These are phyloP conservation scores for Canis aureus DNA, from an alignment of 2,113 vertebrate species.

Conservation along the genomic window DNA sequence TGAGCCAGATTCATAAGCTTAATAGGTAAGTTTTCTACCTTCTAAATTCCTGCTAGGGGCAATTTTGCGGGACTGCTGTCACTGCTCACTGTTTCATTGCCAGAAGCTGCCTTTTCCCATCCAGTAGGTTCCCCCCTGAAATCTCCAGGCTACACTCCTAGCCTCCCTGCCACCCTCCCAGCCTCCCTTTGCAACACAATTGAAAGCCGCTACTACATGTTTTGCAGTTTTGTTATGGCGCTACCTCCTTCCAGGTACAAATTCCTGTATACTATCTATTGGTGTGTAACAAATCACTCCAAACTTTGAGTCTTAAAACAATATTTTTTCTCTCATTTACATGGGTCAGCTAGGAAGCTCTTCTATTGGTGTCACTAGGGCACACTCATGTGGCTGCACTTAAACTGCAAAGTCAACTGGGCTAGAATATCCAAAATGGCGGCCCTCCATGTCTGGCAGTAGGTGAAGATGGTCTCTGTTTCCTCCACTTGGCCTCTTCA, in stretches of 20 bases:
- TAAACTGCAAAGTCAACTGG: neutral
- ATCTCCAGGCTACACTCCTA: too few relatives aligned
- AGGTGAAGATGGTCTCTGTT: neutral
- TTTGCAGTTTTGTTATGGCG: neutral
- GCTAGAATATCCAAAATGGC: neutral
- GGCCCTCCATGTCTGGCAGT: neutral
- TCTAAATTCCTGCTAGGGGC: neutral
- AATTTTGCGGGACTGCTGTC: neutral
- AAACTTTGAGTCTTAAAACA: neutral
- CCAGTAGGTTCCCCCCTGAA: too few relatives aligned
- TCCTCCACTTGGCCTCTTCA: neutral
- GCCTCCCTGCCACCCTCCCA: neutral
- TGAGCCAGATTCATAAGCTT: neutral
- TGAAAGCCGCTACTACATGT: neutral
- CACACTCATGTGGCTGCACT: neutral
- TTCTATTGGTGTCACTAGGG: neutral
- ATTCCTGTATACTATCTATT: neutral
- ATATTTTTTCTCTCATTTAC: neutral
- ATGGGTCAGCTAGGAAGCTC: neutral
- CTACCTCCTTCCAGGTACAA: neutral
- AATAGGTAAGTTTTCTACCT: neutral
- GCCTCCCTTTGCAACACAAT: neutral
- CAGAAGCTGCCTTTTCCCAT: neutral
- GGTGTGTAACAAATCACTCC: neutral
- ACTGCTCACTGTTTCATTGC: accelerated